These are phyloP conservation scores for Oreotrochilus melanogaster DNA, from an alignment of 2,113 vertebrate species.

Conservation along the genomic window DNA sequence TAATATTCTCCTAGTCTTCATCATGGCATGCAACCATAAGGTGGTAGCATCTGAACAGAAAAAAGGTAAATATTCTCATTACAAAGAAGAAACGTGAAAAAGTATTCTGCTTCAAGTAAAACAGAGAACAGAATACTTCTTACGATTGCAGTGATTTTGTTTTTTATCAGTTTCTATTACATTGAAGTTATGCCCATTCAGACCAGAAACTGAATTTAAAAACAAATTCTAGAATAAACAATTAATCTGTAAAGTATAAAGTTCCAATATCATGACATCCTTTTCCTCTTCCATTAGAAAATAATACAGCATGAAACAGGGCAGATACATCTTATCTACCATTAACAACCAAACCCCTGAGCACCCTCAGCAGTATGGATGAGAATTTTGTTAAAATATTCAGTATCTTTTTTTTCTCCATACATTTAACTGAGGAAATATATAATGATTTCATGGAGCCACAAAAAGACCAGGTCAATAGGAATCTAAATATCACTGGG, in stretches of 20 bases:
- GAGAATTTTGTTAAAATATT: constrained; percentile 82
- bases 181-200: neutral
- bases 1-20: neutral
- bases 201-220: neutral
- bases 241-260: neutral
- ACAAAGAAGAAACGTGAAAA: neutral
- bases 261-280: neutral
- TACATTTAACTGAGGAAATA: constrained; percentile 81
- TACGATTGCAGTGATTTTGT: neutral
- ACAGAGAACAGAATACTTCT: neutral
- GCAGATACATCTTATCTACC: neutral
- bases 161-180: neutral
- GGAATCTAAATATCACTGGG: constrained; percentile 72
- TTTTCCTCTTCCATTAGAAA: neutral
- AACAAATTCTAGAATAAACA: neutral
- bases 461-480: constrained; percentile 79
- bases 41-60: neutral
- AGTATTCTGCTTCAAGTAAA: neutral
- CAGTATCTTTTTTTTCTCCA: constrained; percentile 81
- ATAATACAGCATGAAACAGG: neutral
- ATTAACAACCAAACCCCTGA: constrained; percentile 69
- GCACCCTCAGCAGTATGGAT: constrained; percentile 79
- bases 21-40: neutral
- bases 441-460: constrained; percentile 78
- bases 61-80: neutral